Percentiles rank a stretch among this genome's conserved stretches.
Evolutionary conservation across 1,140 invertebrate genomes (phyloP).

Genomic region (Teleogryllus occipitalis): DNA sequence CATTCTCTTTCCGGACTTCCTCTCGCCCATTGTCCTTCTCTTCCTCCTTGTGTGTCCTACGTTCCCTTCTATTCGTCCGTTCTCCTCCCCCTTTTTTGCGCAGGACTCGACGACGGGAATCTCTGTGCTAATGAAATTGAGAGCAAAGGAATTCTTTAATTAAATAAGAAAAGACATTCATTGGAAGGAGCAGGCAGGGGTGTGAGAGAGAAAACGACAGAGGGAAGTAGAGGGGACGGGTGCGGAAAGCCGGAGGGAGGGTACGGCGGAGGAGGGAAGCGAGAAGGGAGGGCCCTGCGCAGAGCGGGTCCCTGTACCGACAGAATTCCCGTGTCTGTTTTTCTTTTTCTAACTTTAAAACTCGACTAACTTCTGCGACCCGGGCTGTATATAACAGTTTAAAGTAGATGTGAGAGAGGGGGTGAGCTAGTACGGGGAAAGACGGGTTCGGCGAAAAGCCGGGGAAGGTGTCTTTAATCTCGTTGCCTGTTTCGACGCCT

Average conservation of each 20-base stretch:
- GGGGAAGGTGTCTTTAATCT: too few relatives aligned
- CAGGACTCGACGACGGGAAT: not conserved
- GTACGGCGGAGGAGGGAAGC: too few relatives aligned
- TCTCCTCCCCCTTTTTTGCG: not conserved
- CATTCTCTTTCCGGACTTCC: too few relatives aligned
- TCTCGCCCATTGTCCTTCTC: too few relatives aligned
- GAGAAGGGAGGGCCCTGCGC: too few relatives aligned
- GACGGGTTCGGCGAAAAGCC: too few relatives aligned
- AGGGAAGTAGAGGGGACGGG: not conserved
- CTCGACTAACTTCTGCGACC: not conserved
- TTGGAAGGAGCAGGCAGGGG: not conserved
- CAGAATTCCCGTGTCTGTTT: not conserved
- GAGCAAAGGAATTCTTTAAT: not conserved
- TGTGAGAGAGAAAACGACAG: not conserved
- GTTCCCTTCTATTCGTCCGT: too few relatives aligned
- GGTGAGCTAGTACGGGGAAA: not conserved
- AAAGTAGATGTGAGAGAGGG: not conserved
- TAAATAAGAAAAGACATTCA: not conserved
- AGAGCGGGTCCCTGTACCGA: not conserved
- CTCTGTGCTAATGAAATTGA: not conserved
- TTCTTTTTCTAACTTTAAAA: not conserved
- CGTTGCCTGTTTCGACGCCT: not conserved
- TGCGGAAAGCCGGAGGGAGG: not conserved
- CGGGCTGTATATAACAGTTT: not conserved
- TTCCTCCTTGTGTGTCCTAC: too few relatives aligned